Conservation (phyloP, 2,888 invertebrate species). For the Sinelater perroti region DNA sequence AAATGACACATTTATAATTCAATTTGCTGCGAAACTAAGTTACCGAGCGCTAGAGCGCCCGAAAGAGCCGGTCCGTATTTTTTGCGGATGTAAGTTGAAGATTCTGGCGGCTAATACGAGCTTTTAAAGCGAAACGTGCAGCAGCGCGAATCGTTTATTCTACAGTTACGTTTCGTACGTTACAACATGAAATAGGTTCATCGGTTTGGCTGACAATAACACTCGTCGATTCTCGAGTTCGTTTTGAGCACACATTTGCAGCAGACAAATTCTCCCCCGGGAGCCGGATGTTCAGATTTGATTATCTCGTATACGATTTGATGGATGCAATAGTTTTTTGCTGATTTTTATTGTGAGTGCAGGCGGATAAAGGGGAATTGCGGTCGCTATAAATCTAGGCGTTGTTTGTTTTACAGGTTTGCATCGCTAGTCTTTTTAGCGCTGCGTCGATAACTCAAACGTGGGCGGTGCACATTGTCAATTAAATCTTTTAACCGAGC, state of each 20-base stretch:
- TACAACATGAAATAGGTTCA: conserved; percentile 29
- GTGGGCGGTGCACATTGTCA: too few relatives aligned
- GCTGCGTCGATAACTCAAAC: too few relatives aligned
- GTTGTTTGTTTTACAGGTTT: too few relatives aligned
- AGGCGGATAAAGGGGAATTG: conserved; percentile 3
- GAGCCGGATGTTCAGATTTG: conserved; percentile 31
- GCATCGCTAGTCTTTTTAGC: too few relatives aligned
- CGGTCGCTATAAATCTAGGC: neutral
- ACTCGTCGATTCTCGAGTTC: conserved; percentile 34
- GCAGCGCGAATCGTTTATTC: conserved; percentile 16
- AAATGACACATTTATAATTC: too few relatives aligned
- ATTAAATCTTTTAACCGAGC: too few relatives aligned
- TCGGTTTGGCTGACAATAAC: conserved; percentile 35
- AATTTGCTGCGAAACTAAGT: too few relatives aligned
- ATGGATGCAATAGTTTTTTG: conserved; percentile 25
- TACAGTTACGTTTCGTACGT: conserved; percentile 25
- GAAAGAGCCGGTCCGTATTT: too few relatives aligned
- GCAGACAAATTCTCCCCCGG: conserved; percentile 32
- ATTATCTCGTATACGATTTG: conserved; percentile 25
- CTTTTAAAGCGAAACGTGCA: conserved; percentile 7
- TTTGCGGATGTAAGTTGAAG: neutral
- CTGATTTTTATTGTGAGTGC: conserved; percentile 18
- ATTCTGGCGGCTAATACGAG: neutral
- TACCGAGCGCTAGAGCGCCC: too few relatives aligned
- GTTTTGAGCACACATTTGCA: conserved; percentile 33